These are phyloP conservation scores for Zeugodacus cucurbitae DNA, from an alignment of 1,140 invertebrate species.

Conservation along the genomic window DNA sequence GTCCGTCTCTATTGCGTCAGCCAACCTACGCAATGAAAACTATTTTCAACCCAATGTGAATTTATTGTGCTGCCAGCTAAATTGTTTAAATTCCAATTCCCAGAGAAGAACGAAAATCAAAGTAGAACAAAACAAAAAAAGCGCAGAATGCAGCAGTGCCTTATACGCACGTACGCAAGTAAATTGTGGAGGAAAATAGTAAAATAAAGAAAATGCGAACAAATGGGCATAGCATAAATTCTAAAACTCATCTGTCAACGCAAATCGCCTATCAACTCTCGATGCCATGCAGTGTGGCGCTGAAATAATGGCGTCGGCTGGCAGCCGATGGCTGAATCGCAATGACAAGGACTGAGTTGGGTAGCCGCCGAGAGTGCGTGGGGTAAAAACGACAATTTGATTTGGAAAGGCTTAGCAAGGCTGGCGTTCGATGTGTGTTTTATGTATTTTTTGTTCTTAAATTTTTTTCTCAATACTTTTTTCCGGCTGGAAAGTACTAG, in stretches of 20 bases:
- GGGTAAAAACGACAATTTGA: background rate
- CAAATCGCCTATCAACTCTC: slow-evolving; percentile 19
- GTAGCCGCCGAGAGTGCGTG: background rate
- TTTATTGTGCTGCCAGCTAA: background rate
- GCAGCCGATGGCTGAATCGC: background rate
- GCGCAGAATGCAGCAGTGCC: background rate
- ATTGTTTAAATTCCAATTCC: slow-evolving; percentile 5
- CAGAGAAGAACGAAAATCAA: background rate
- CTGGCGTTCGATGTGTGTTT: background rate
- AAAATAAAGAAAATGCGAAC: background rate
- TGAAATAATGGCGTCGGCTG: slow-evolving; percentile 8
- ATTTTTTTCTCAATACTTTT: background rate
- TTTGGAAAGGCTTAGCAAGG: background rate
- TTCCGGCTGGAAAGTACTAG: background rate
- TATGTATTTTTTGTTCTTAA: background rate
- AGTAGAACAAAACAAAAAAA: background rate
- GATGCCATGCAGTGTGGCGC: background rate
- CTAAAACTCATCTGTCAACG: slow-evolving; percentile 18
- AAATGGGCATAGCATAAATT: slow-evolving; percentile 1
- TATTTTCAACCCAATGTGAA: background rate
- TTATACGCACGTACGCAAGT: too few relatives aligned
- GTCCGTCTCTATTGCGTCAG: background rate
- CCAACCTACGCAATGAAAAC: background rate
- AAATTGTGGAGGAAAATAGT: too few relatives aligned
- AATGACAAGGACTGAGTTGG: background rate